phyloP scores from a whole-genome alignment of 2,888 invertebrate genomes.

The Pollenia labialis region DNA sequence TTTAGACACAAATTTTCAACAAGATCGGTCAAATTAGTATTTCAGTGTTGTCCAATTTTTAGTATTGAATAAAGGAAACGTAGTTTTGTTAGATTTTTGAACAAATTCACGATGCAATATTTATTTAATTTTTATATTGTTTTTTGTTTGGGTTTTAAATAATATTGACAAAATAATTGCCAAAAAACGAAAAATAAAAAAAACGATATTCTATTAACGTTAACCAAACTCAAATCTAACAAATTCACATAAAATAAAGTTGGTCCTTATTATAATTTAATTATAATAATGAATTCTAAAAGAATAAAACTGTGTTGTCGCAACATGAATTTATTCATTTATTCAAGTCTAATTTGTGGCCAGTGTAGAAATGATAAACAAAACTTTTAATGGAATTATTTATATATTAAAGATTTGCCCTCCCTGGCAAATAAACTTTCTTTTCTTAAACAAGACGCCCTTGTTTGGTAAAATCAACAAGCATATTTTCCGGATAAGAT shows the following conservation, averaged over 20 bases:
- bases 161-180: no score
- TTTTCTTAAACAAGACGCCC: slow-evolving; percentile 18
- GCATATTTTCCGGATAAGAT: slow-evolving; percentile 9
- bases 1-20: no score
- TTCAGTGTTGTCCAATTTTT: no score
- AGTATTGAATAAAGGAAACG: no score
- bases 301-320: not conserved
- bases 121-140: no score
- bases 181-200: no score
- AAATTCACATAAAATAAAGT: slow-evolving; percentile 13
- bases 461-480: not conserved
- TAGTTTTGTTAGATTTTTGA: no score
- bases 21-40: no score
- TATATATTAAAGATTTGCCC: slow-evolving; percentile 30
- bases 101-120: no score
- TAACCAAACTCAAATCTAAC: not conserved
- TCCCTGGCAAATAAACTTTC: not conserved
- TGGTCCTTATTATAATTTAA: slow-evolving; percentile 30
- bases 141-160: no score
- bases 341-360: slow-evolving; percentile 25
- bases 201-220: not conserved
- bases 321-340: slow-evolving; percentile 30
- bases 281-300: not conserved
- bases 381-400: slow-evolving; percentile 50
- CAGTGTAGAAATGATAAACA: not conserved